Evolutionary conservation across 1,140 invertebrate species (phyloP).

Genomic region (Musca vetustissima): DNA sequence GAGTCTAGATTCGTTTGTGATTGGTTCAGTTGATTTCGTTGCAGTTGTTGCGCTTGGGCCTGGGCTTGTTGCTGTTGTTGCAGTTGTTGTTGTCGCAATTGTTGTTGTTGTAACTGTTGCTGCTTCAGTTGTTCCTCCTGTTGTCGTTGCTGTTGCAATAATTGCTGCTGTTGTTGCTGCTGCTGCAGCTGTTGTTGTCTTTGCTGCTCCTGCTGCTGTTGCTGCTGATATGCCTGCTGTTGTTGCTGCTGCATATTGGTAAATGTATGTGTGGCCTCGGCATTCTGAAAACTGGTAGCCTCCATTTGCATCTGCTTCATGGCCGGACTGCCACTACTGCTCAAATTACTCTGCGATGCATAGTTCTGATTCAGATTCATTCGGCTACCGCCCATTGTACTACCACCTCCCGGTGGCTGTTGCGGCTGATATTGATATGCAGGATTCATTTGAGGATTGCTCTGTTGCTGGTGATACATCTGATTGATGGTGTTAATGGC

Average conservation of each 20-base stretch:
- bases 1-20: neutral
- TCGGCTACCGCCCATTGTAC: constrained; percentile 32
- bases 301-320: constrained; percentile 24
- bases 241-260: constrained; percentile 30
- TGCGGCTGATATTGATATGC: constrained; percentile 30
- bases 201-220: neutral
- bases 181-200: neutral
- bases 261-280: constrained; percentile 22
- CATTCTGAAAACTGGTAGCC: constrained; percentile 1
- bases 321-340: constrained; percentile 14
- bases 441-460: constrained; percentile 33
- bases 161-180: neutral
- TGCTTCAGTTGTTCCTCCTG: neutral
- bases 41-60: constrained; percentile 29
- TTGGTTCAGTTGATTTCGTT: constrained; percentile 35
- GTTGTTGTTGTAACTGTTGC: constrained; percentile 26
- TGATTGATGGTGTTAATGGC: constrained; percentile 45
- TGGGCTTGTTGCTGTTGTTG: constrained; percentile 36
- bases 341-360: constrained; percentile 1
- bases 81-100: constrained; percentile 31
- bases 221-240: neutral
- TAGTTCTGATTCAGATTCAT: constrained; percentile 12
- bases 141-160: neutral
- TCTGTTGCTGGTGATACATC: constrained; percentile 49
- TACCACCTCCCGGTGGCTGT: constrained; percentile 40